Base-by-base conservation (phyloP, 2,797 vertebrate species). In the Poecilia picta region DNA sequence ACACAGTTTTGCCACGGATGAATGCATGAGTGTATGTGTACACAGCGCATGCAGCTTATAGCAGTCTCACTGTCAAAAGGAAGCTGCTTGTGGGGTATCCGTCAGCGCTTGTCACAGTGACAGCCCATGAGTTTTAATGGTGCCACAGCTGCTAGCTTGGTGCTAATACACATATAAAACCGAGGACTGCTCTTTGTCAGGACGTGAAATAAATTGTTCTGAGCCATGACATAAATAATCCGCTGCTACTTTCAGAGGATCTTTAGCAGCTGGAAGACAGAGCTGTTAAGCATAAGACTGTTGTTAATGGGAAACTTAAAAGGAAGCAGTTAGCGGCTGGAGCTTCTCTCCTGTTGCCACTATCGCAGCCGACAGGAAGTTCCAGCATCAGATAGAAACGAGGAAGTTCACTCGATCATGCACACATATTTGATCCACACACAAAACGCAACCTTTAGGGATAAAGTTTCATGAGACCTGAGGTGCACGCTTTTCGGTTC, bases 361-460 rank as follows among this genome's bases (percentile, higher is more conserved):
- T 46, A 85, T 88, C 70, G 80, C 1, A 13, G 73, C 64, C 87
- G 90, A 91, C 86, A 91, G 90, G 92, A 94, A 94, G 91, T 84
- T 55, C 10, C 47, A 57, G 41, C 18, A 18, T 81, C 75, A 31
- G 45, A 85, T 71, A 81, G 79, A 82, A 82, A 79, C 36, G 74
- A 89, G 91, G 92, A 92, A 92, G 91, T 84, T 79, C 23, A 59
- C 62, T 25, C 78, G 77, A 89, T 89, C 10, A 13, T 53, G 80
- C 51, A 78, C 57, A 83, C 46, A 87, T 81, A 88, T 92, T 80
- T 78, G 36, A 78, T 36, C 62, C n/a, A 36, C 66, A 49, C 49
- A 71, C 46, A 5, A 77, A 47, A 13, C 25, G 72, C 84, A 79
- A 73, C 73, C 49, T 79, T 36, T 0, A 12, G 66, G 31, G 49